Evolutionary conservation across 2,888 invertebrate species (phyloP), one percentile per base, ranked within the genome.

Genomic region (Luffia ferchaultella): DNA sequence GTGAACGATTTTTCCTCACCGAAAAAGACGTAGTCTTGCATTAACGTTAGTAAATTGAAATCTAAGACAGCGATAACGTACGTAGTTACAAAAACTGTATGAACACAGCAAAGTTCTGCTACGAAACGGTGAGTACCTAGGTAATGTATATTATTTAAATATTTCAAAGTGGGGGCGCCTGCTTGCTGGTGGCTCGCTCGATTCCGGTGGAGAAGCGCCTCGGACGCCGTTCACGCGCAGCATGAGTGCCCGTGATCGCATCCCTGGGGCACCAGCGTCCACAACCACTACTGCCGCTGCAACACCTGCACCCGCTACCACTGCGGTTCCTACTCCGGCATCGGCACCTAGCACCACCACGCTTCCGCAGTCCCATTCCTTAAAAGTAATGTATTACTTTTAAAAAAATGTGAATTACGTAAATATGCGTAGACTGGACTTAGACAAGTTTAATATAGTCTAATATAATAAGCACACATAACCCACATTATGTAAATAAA

Each of bases 131-230:
- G n/a, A n/a, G n/a, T n/a, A n/a, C n/a, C n/a, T n/a, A n/a, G n/a
- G n/a, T n/a, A n/a, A n/a, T n/a, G n/a, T n/a, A 30, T 30, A 7
- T 30, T 3, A 12, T 30, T 30, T 30, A 30, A 3, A 76, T 74
- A 5, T 73, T 53, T 87, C 91, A 73, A 93, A 93, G 83, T 93
- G 93, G 93, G 93, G 93, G 51, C 88, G 93, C 55, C 85, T 93
- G 63, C 84, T 93, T 70, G 92, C 93, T 65, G 90, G 90, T 64
- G 90, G 91, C 58, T 92, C 92, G 74, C 77, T 92, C 62, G 93
- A 92, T 76, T 90, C 91, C 54, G 87, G 86, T 62, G 75, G 73
- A 76, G 72, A 84, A 72, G 12, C 70, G 53, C 84, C 80, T 61
- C 65, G 58, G 60, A 73, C 64, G 54, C 70, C 75, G 42, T 70